Evolutionary conservation across 1,140 invertebrate genomes (phyloP).

Genomic region (Caenorhabditis latens): DNA sequence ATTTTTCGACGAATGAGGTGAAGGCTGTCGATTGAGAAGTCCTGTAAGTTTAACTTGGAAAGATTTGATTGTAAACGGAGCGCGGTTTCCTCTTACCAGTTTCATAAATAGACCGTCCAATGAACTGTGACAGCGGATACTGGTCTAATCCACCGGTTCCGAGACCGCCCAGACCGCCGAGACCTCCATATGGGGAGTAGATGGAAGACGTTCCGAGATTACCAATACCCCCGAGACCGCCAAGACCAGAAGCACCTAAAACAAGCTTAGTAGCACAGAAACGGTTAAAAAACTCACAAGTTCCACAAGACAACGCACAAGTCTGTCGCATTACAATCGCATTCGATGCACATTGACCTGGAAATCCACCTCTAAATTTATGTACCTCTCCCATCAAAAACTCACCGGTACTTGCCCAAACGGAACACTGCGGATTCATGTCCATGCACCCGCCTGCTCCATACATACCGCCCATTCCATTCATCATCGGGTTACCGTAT

Average conservation of each 20-base stretch:
- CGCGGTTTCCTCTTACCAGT: conserved; percentile 2
- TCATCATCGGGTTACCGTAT: conserved; percentile 33
- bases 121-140: conserved; percentile 31
- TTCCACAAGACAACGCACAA: conserved; percentile 29
- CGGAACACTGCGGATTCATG: conserved; percentile 8
- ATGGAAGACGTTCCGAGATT: background rate
- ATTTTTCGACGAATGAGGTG: background rate
- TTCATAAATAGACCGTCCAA: conserved; percentile 40
- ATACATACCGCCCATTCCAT: background rate
- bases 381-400: background rate
- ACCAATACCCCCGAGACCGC: background rate
- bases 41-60: background rate
- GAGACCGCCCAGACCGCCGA: background rate
- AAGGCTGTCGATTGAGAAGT: background rate
- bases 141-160: conserved; percentile 3
- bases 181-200: background rate
- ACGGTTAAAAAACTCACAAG: background rate
- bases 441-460: background rate
- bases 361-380: background rate
- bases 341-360: conserved; percentile 31
- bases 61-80: no score
- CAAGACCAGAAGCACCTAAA: background rate
- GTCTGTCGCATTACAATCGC: conserved; percentile 8
- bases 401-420: conserved; percentile 35
- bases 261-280: background rate